Conservation (phyloP, 2,888 invertebrate species). For the Eupelmus urozonus region DNA sequence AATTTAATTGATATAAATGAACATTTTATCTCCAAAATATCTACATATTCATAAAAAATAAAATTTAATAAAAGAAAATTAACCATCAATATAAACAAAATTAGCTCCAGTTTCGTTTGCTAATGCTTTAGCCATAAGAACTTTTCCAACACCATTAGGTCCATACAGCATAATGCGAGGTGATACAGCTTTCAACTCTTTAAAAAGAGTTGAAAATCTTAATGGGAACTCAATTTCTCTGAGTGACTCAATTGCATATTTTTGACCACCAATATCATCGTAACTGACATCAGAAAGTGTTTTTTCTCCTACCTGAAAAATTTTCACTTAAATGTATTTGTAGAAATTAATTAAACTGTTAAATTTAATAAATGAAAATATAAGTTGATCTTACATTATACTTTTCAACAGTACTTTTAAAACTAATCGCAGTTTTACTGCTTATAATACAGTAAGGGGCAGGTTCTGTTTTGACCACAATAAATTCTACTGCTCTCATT, state of each 20-base stretch:
- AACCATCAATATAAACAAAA: slow-evolving; percentile 14
- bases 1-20: background rate
- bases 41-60: slow-evolving; percentile 14
- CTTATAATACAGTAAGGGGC: background rate
- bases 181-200: background rate
- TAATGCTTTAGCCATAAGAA: slow-evolving; percentile 2
- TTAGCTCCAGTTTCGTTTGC: slow-evolving; percentile 27
- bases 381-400: slow-evolving; percentile 1
- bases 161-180: slow-evolving; percentile 26
- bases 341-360: background rate
- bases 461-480: slow-evolving; percentile 96
- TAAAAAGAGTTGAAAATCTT: slow-evolving; percentile 1
- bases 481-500: slow-evolving; percentile 99
- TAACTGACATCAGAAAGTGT: slow-evolving; percentile 3
- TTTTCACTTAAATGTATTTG: background rate
- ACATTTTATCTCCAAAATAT: background rate
- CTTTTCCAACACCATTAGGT: slow-evolving; percentile 21
- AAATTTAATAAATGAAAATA: too few relatives aligned
- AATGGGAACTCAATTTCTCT: slow-evolving; percentile 27
- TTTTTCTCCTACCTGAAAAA: slow-evolving; percentile 3
- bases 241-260: background rate
- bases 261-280: slow-evolving; percentile 25
- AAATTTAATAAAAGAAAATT: background rate
- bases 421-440: background rate
- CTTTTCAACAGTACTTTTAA: background rate